phyloP scores from a whole-genome alignment of 2,113 vertebrate species.

The Plotosus lineatus region DNA sequence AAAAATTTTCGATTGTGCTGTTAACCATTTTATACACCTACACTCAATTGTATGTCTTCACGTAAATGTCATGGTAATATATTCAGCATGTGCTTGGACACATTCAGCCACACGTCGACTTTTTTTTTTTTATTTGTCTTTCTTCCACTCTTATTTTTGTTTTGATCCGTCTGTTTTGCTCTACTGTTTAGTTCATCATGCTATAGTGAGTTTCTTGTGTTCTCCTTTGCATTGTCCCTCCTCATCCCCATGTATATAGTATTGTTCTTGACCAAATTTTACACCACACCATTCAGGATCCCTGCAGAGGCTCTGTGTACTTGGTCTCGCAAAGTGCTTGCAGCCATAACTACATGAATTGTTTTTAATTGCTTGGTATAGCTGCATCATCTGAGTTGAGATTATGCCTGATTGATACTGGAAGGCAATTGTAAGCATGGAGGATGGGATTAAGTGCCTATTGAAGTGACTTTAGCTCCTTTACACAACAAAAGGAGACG shows the following conservation, averaged over 20 bases:
- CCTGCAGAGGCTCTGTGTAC: slow-evolving; percentile 78
- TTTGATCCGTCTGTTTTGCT: slow-evolving; percentile 62
- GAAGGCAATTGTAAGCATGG: slow-evolving; percentile 89
- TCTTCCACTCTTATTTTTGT: slow-evolving; percentile 61
- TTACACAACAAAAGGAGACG: slow-evolving; percentile 84
- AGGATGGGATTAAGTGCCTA: slow-evolving; percentile 97
- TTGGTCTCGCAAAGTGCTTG: slow-evolving; percentile 79
- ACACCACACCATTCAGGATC: slow-evolving; percentile 76
- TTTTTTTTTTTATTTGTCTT: slow-evolving; percentile 48
- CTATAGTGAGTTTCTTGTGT: slow-evolving; percentile 65
- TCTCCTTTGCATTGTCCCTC: slow-evolving; percentile 74
- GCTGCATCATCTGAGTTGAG: slow-evolving; percentile 84
- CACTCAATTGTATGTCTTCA: not conserved
- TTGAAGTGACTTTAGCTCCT: slow-evolving; percentile 97
- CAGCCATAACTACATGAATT: slow-evolving; percentile 88
- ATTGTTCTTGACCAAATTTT: slow-evolving; percentile 79
- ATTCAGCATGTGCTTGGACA: not conserved
- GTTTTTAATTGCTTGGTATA: slow-evolving; percentile 90
- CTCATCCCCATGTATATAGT: slow-evolving; percentile 65
- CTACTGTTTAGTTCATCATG: slow-evolving; percentile 71
- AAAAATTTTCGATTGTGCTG: not conserved
- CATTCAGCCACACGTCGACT: too few relatives aligned
- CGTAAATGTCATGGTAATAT: not conserved
- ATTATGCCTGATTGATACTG: slow-evolving; percentile 89
- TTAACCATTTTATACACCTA: not conserved